Conservation (phyloP, 53 echinoderm and acorn worm species). For the Henricia sp. region DNA sequence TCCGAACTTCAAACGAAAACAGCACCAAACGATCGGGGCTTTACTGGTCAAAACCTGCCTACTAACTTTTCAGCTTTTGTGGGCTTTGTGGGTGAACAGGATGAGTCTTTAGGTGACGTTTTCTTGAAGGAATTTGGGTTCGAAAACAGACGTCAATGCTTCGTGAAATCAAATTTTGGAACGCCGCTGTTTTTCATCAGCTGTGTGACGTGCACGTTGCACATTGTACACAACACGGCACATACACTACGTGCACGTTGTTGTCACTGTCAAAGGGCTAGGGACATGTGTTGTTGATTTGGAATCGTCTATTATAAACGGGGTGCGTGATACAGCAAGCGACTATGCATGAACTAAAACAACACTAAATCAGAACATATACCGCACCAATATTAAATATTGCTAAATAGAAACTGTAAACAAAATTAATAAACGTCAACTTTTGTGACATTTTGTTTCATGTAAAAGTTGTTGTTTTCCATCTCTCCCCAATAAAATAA, state of each 20-base stretch:
- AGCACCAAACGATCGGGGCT: background rate
- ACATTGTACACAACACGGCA: background rate
- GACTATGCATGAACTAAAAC: too few relatives aligned
- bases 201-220: slow-evolving; percentile 1
- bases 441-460: background rate
- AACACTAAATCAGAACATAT: background rate
- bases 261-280: background rate
- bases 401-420: background rate
- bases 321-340: background rate
- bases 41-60: background rate
- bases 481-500: background rate
- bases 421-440: background rate
- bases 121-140: background rate
- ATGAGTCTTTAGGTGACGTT: background rate
- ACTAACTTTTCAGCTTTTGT: too few relatives aligned
- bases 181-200: background rate
- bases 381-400: background rate
- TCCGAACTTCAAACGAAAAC: background rate
- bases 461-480: background rate
- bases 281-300: slow-evolving; percentile 53
- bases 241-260: background rate
- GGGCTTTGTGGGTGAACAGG: background rate
- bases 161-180: background rate
- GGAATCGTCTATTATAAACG: slow-evolving; percentile 22
- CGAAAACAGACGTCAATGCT: slow-evolving; percentile 4